Evolutionary conservation across 2,113 vertebrate genomes (phyloP).

Genomic region (Phrynocephalus versicolor): DNA sequence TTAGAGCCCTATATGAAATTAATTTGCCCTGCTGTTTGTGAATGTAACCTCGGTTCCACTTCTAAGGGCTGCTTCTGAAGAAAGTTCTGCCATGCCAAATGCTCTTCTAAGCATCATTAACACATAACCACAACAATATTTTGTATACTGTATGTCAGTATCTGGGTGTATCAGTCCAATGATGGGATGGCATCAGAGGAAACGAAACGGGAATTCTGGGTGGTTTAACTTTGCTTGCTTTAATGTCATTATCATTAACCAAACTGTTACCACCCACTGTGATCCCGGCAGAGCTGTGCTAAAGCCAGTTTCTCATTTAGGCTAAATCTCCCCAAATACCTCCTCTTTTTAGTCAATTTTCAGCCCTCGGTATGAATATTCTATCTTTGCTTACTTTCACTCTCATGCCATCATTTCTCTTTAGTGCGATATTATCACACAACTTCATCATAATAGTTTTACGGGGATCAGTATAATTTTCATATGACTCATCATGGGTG

Average conservation of each 20-base stretch:
- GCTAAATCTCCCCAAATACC: too few species aligned
- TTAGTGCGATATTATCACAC: background rate
- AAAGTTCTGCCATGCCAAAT: background rate
- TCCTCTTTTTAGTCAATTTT: background rate
- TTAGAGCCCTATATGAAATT: slow-evolving; percentile 9
- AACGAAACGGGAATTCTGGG: background rate
- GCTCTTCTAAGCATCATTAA: background rate
- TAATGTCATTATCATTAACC: background rate
- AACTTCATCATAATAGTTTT: background rate
- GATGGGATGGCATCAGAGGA: background rate
- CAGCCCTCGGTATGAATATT: background rate
- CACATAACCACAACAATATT: background rate
- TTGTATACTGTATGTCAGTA: background rate
- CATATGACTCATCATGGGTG: background rate
- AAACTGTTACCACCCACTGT: background rate
- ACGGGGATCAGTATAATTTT: background rate
- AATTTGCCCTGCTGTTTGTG: slow-evolving; percentile 1
- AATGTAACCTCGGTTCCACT: background rate
- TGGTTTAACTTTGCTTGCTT: slow-evolving; percentile 8
- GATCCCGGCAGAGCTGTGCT: background rate
- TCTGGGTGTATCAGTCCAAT: background rate
- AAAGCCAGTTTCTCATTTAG: background rate
- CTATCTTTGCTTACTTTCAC: background rate
- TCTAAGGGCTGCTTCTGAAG: background rate
- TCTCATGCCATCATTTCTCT: background rate